Conservation (phyloP, 2,888 invertebrate species). For the Pristionchus mayeri region DNA sequence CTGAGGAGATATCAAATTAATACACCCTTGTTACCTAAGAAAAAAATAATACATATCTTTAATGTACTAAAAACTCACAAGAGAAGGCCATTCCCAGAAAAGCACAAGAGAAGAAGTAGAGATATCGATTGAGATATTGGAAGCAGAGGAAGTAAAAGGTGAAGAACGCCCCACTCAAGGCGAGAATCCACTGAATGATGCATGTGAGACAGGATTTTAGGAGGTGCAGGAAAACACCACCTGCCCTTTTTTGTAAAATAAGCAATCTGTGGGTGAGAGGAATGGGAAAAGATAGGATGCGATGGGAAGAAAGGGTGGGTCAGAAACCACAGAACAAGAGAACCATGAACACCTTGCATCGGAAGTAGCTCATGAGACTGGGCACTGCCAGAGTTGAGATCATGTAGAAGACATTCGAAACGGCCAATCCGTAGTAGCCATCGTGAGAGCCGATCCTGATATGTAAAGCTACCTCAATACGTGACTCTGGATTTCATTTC, state of each 20-base stretch:
- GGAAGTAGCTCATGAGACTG: neutral
- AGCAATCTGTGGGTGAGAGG: too few species aligned
- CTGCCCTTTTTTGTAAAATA: neutral
- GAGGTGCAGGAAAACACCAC: neutral
- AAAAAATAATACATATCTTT: too few species aligned
- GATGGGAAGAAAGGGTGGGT: too few species aligned
- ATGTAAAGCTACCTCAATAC: neutral
- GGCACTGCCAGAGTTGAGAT: neutral
- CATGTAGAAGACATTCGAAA: neutral
- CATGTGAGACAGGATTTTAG: too few species aligned
- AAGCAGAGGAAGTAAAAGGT: conserved; percentile 15
- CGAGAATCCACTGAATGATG: conserved; percentile 31
- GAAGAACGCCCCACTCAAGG: neutral
- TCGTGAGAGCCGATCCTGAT: neutral
- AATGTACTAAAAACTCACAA: too few species aligned
- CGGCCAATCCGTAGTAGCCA: neutral
- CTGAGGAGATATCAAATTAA: neutral
- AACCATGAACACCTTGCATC: neutral
- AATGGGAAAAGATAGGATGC: too few species aligned
- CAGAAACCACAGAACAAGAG: too few species aligned
- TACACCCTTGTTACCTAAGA: neutral
- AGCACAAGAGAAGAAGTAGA: conserved; percentile 5
- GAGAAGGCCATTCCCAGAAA: conserved; percentile 11
- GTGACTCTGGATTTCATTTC: too few species aligned
- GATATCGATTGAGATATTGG: conserved; percentile 6